Evolutionary conservation across 2,113 vertebrate species (phyloP), one percentile per base, ranked within the genome.

Genomic region (Actenoides lindsayi): DNA sequence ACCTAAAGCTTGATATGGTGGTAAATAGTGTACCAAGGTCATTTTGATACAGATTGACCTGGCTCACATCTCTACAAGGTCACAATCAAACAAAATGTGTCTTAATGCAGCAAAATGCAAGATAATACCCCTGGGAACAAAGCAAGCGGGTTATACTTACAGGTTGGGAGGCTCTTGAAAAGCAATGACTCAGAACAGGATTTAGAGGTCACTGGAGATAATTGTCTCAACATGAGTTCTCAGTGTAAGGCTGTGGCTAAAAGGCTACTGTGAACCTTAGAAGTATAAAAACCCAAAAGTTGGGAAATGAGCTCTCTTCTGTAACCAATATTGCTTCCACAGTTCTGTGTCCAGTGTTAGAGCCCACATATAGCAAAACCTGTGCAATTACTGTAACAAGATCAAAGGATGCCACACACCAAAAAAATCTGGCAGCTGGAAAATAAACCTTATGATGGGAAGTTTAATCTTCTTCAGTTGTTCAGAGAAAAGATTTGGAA

Each of bases 141-240:
- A 69, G 57, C 4, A 68, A 79, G 9, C 6, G 11, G 50, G 20
- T 67, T 68, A 13, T 30, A 56, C 31, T 48, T 85, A 16, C 2
- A 9, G 10, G 19, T 7, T 90, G 67, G 81, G 87, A 89, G 65
- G 57, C 35, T 78, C 73, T 89, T 83, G 70, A 87, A 73, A 91
- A 91, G 81, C 84, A 83, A 7, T 87, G 89, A 69, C 74, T 87
- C 78, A 57, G 54, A 91, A 64, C 53, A 57, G 69, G 65, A 85
- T 91, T 93, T 93, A 84, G 87, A 83, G 91, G 70, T 94, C 65
- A 69, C 35, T 53, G 75, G 39, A 89, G 62, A 83, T 87, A 69
- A 69, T 90, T 87, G 57, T 87, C 84, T 94, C 77, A 85, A 73
- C 48, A 7, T 57, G 81, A 87, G 27, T 65, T 96, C 74, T 93